phyloP scores from a whole-genome alignment of 2,113 vertebrate species.

The Oenanthe melanoleuca region DNA sequence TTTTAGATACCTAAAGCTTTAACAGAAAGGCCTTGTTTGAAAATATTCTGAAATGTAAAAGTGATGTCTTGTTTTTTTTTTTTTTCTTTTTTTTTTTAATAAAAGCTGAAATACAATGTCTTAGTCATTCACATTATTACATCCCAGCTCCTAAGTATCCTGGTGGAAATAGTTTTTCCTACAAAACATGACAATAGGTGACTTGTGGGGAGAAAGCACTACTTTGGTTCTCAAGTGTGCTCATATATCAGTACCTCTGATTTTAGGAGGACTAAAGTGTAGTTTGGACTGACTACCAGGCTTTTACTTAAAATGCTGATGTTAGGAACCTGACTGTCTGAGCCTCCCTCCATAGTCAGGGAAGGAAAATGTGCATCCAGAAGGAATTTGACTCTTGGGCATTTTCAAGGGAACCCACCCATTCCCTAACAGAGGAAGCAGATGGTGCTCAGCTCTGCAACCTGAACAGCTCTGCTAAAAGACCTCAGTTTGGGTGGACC shows the following conservation, averaged over 20 bases:
- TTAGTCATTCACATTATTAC: slow-evolving; percentile 16
- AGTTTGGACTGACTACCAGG: not conserved
- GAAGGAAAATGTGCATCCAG: not conserved
- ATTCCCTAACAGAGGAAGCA: not conserved
- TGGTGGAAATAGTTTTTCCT: not conserved
- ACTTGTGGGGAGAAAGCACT: not conserved
- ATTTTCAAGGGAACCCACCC: not conserved
- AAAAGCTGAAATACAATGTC: slow-evolving; percentile 59
- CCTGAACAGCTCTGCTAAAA: not conserved
- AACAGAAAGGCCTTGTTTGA: slow-evolving; percentile 63
- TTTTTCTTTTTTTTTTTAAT: slow-evolving; percentile 35
- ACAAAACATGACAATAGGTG: not conserved
- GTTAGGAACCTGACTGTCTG: not conserved
- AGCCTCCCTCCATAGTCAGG: not conserved
- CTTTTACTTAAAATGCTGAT: not conserved
- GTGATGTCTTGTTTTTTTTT: not conserved
- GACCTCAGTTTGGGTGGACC: no score
- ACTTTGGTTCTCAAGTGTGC: not conserved
- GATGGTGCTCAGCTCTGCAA: not conserved
- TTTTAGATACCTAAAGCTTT: slow-evolving; percentile 67
- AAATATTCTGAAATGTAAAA: slow-evolving; percentile 62
- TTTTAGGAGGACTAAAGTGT: not conserved
- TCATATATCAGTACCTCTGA: not conserved
- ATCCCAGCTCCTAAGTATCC: not conserved
- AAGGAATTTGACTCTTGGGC: not conserved